Evolutionary conservation across 1,140 invertebrate genomes (phyloP), one percentile per base, ranked within the genome.

Genomic region (Hyphantria cunea): DNA sequence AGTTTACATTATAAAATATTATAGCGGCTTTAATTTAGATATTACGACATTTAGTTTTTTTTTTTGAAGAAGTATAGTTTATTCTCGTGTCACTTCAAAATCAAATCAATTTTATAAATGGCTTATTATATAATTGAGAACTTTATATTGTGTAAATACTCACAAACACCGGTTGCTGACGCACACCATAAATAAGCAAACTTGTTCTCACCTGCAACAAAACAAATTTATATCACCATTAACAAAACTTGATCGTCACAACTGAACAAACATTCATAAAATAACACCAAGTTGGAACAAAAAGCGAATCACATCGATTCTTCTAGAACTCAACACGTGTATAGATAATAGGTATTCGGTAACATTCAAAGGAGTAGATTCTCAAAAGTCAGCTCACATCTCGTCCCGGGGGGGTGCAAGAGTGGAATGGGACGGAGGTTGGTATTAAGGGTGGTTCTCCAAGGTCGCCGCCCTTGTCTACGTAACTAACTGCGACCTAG

Each of bases 391-490:
- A 66, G 71, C 76, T 76, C 78, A 77, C 80, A 79, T 80, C 71
- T 72, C 72, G 64, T 50, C 63, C 63, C 52, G 56, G 65, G 61
- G 32, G 54, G 54, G 42, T 49, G 50, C 39, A 50, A 34, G 50
- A 25, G 64, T 41, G 47, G 53, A 33, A 5, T 39, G 14, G 49
- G 12, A 13, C 45, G 14, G 37, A 48, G 48, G 60, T 54, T 32
- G 54, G 63, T 34, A 39, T 33, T 31, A 32, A 12, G 65, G 64
- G 62, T 39, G 70, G 44, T 14, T 9, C 15, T 52, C 70, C 80
- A 82, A 82, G 80, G 80, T 82, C 80, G 62, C 70, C 78, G 76
- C 76, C 80, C 78, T 80, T 68, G 76, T 61, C 75, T 72, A 76
- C 70, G 75, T 80, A 82, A 76, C 75, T 79, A 74, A 79, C 66